Base-by-base conservation (phyloP, 2,113 vertebrate species). In the Cyprinodon variegatus region DNA sequence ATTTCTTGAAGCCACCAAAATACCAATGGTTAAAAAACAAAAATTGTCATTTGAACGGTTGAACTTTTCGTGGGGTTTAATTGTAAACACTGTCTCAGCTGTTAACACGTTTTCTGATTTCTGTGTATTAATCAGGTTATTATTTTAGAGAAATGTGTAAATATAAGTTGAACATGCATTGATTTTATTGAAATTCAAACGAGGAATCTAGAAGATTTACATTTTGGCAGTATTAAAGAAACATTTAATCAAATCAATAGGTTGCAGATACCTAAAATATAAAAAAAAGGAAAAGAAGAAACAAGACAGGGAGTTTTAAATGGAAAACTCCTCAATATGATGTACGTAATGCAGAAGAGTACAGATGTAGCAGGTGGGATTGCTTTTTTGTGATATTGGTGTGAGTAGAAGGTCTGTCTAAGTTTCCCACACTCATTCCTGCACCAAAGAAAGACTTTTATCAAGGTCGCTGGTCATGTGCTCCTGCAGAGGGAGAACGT, bases 401-500 rank as follows among this genome's bases (percentile, higher is more conserved):
- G 48, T 53, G 48, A 53, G 50, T 15, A 43, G 12, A 65, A 65
- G 12, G 3, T 65, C 22, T 11, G 6, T 64, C 17, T 17, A 14
- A 10, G 62, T 40, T 64, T 64, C 63, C 63, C 63, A n/a, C 63
- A 65, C 40, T 43, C 40, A 43, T 62, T 4, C 2, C 3, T 37
- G 15, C 11, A 22, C 11, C 15, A 63, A 37, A 63, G 40, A 63
- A 63, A 9, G 15, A 36, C 20, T 65, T 43, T 43, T 45, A 40
- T 45, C 40, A 79, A 48, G 72, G 74, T 67, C 74, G 41, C n/a
- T 11, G 68, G 63, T 67, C 67, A 43, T 83, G 70, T 65, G 41
- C 37, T 86, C 68, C 74, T 46, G 64, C 61, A 61, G 70, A 82
- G 22, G 20, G 41, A 80, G 45, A 36, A 22, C 11, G 50, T 0